Base-by-base conservation (phyloP, 2,888 invertebrate genomes). In the Cerastis rubricosa region DNA sequence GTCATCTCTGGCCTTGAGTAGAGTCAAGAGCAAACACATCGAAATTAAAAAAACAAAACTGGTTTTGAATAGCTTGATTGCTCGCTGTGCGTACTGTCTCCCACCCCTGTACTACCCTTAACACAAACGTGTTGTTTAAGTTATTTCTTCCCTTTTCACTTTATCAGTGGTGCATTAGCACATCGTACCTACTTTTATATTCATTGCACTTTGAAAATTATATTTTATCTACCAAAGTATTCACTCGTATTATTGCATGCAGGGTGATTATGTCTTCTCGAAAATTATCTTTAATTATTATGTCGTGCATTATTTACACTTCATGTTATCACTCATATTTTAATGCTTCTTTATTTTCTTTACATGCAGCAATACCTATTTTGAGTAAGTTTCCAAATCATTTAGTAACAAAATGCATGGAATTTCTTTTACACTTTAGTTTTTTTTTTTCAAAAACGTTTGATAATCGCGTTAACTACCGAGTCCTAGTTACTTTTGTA, bases 361-460 rank as follows among this genome's bases (percentile, higher is more conserved):
- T 92, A 92, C 96, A 96, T 87, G 96, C 96, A 96, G 96, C 96
- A 95, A 95, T 93, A 93, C 91, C 91, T 95, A 95, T 90, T 95
- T 94, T 91, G 94, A 96, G 97, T 96, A 96, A 97, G 97, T 97
- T 91, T 84, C 80, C 70, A 72, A 76, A 73, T 78, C 51, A 49
- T 74, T 72, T 57, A 51, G 86, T 87, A 86, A 90, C 35, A 69
- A 29, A 65, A 35, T 22, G 84, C 84, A 84, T 84, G 83, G 49
- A 73, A 67, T 45, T 74, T n/a, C 43, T 59, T 59, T 63, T 63
- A 25, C 22, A 65, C 45, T 45, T 69, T 71, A 35, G 19, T 25
- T 54, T 57, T 54, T 63, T 43, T 29, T 35, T 43, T 4, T 14
- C 1, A 19, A 43, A 49, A 17, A 25, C 0, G 2, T 7, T 7